These are phyloP conservation scores for Ranitomeya variabilis DNA, from an alignment of 2,113 vertebrate genomes.

Conservation along the genomic window DNA sequence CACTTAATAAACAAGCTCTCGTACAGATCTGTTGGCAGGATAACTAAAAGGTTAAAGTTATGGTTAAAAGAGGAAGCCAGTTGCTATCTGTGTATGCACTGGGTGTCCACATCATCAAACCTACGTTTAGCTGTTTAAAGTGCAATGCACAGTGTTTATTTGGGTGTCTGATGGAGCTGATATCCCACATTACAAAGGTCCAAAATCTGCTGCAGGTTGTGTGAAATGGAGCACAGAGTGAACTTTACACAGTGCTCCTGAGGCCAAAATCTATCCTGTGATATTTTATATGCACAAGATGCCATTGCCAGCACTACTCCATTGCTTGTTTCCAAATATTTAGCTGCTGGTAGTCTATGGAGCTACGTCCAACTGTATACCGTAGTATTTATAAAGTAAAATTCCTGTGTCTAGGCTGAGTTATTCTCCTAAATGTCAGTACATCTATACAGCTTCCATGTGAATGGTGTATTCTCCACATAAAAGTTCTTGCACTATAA, in stretches of 20 bases:
- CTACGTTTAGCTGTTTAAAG: slow-evolving; percentile 43
- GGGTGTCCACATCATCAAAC: slow-evolving; percentile 49
- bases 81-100: slow-evolving; percentile 21
- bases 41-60: no score
- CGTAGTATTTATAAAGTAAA: no score
- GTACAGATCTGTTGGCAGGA: no score
- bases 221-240: slow-evolving; percentile 38
- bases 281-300: not conserved
- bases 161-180: slow-evolving; percentile 47
- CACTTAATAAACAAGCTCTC: no score
- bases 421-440: no score
- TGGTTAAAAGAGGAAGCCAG: not conserved
- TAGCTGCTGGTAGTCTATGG: not conserved
- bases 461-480: no score
- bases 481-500: no score
- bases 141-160: slow-evolving; percentile 21
- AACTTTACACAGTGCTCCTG: not conserved
- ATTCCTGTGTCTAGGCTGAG: no score
- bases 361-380: no score
- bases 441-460: no score
- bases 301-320: not conserved
- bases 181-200: slow-evolving; percentile 20
- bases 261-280: not conserved
- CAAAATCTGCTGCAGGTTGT: slow-evolving; percentile 36
- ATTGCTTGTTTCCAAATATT: not conserved